phyloP scores from a whole-genome alignment of 23 tunicate species.

The Diplosoma virens region DNA sequence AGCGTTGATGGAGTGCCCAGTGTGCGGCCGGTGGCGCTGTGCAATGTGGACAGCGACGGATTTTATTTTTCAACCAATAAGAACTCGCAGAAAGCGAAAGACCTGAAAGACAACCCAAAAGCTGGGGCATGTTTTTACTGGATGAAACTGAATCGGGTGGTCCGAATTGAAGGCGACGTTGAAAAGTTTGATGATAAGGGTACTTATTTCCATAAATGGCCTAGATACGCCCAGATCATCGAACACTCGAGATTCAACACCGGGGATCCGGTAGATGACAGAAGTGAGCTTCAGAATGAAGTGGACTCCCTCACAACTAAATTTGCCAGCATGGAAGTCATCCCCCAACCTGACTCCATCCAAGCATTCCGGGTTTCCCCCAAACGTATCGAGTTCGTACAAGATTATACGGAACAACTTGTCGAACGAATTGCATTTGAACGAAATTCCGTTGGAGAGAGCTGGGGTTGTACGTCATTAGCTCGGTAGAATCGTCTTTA shows the following conservation, averaged over 20 bases:
- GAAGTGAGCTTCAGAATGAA: conserved; percentile 7
- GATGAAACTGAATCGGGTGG: conserved; percentile 6
- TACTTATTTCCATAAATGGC: conserved; percentile 13
- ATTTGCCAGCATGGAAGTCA: conserved; percentile 30
- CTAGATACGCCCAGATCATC: background rate
- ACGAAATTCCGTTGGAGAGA: background rate
- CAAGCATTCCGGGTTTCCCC: conserved; percentile 17
- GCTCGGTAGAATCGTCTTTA: too few relatives aligned
- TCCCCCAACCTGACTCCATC: conserved; percentile 21
- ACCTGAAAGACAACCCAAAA: conserved; percentile 14
- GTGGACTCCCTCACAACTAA: background rate
- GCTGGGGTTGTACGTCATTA: conserved; percentile 4
- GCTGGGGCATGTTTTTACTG: conserved; percentile 20
- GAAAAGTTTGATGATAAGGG: conserved; percentile 1
- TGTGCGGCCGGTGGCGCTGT: conserved; percentile 28
- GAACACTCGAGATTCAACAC: conserved; percentile 3
- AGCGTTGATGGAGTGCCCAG: conserved; percentile 9
- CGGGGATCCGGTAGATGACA: conserved; percentile 15
- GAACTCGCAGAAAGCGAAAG: conserved; percentile 12
- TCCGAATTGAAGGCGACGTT: conserved; percentile 18
- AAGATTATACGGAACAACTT: background rate
- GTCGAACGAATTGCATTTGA: background rate
- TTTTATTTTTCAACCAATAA: conserved; percentile 23
- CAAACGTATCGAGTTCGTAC: conserved; percentile 3
- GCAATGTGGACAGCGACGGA: conserved; percentile 24